Evolutionary conservation across 1,140 invertebrate genomes (phyloP).

Genomic region (Danaus plexippus): DNA sequence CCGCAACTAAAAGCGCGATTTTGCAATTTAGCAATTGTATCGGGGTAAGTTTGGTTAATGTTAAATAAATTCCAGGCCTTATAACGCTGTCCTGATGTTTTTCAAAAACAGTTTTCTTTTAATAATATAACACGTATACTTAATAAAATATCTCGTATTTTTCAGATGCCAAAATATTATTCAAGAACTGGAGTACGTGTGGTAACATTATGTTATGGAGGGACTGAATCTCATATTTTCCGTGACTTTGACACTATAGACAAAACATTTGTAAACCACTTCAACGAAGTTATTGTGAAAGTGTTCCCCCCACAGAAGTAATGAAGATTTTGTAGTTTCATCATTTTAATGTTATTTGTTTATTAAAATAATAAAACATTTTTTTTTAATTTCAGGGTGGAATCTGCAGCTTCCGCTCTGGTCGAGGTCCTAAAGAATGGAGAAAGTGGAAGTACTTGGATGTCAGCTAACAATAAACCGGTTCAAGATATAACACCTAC

Average conservation of each 20-base stretch:
- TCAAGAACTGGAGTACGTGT: constrained; percentile 18
- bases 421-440: constrained; percentile 22
- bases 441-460: constrained; percentile 22
- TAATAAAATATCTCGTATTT: not conserved
- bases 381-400: constrained; percentile 14
- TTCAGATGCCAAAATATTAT: constrained; percentile 16
- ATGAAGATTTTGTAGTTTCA: not conserved
- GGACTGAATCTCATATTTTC: constrained; percentile 16
- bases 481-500: constrained; percentile 20
- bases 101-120: not conserved
- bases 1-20: constrained; percentile 76
- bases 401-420: constrained; percentile 21
- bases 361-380: not conserved
- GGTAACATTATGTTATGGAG: constrained; percentile 21
- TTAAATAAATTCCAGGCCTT: not conserved
- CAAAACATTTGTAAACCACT: not conserved
- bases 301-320: constrained; percentile 5
- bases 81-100: not conserved
- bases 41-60: constrained; percentile 40
- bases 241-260: constrained; percentile 5
- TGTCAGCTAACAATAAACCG: constrained; percentile 15
- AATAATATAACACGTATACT: not conserved
- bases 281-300: not conserved
- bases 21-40: constrained; percentile 68
- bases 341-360: not conserved